Conservation (phyloP, 2,113 vertebrate genomes). For the Etheostoma cragini region DNA sequence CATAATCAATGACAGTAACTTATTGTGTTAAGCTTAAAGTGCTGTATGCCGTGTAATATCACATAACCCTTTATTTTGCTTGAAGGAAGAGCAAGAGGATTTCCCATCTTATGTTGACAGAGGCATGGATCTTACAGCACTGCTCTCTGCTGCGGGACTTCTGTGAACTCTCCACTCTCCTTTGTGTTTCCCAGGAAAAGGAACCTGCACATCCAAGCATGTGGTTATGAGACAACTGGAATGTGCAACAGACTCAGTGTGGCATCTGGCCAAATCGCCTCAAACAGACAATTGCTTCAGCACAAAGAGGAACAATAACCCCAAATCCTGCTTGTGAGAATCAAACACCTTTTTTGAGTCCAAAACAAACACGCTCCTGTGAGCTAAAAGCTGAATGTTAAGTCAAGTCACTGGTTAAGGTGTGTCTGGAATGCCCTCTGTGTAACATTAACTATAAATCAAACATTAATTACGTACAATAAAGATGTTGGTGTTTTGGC, state of each 20-base stretch:
- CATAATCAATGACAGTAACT: no score
- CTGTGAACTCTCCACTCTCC: neutral
- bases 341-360: conserved; percentile 8
- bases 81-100: neutral
- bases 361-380: conserved; percentile 36
- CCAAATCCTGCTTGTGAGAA: conserved; percentile 24
- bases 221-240: conserved; percentile 21
- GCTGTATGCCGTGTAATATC: neutral
- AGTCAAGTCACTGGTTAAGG: conserved; percentile 44
- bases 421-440: conserved; percentile 64
- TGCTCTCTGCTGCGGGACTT: conserved; percentile 8
- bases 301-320: conserved; percentile 31
- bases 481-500: conserved; percentile 51
- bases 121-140: neutral
- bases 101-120: neutral
- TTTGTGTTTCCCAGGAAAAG: conserved; percentile 29
- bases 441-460: conserved; percentile 79
- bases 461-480: conserved; percentile 78
- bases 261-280: conserved; percentile 14
- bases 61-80: neutral
- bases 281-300: conserved; percentile 32
- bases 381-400: neutral
- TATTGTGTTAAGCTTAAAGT: neutral
- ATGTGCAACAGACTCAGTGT: conserved; percentile 8
- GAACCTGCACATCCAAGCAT: conserved; percentile 12